Evolutionary conservation across 2,113 vertebrate species (phyloP).

Genomic region (Paraplagusia blochii): DNA sequence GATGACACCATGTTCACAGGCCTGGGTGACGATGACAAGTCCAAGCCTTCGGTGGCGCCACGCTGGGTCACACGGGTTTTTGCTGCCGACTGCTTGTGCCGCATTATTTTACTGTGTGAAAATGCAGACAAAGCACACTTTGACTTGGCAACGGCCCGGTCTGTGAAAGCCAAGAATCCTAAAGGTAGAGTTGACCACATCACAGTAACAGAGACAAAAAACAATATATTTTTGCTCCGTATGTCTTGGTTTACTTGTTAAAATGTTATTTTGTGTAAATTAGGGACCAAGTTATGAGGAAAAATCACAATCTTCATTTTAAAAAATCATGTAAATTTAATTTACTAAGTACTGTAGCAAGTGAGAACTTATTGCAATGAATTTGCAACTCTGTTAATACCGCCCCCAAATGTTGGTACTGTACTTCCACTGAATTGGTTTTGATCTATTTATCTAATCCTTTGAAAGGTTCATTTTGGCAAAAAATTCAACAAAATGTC

Average conservation of each 20-base stretch:
- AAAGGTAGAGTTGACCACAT: constrained; percentile 78
- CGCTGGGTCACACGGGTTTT: constrained; percentile 98
- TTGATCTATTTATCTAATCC: constrained; percentile 25
- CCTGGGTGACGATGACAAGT: constrained; percentile 91
- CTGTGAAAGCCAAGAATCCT: constrained; percentile 84
- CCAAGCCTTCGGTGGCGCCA: constrained; percentile 92
- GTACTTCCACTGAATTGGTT: constrained; percentile 12
- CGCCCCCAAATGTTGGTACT: constrained; percentile 17
- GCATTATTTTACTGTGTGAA: constrained; percentile 92
- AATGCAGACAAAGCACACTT: constrained; percentile 90
- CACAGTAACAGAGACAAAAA: neutral
- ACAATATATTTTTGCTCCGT: constrained; percentile 2
- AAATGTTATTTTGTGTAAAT: neutral
- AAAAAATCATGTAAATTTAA: too few species aligned
- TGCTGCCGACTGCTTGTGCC: constrained; percentile 94
- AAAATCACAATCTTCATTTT: too few species aligned
- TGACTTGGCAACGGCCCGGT: constrained; percentile 88
- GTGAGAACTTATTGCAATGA: neutral
- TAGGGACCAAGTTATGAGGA: too few species aligned
- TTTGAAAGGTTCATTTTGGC: constrained; percentile 33
- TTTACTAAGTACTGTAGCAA: too few species aligned
- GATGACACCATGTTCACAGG: constrained; percentile 97
- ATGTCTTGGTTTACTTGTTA: neutral
- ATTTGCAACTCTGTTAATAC: constrained; percentile 16
- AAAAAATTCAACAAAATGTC: constrained; percentile 27